These are phyloP conservation scores for Drosophila athabasca DNA, from an alignment of 1,140 invertebrate species.

Conservation along the genomic window DNA sequence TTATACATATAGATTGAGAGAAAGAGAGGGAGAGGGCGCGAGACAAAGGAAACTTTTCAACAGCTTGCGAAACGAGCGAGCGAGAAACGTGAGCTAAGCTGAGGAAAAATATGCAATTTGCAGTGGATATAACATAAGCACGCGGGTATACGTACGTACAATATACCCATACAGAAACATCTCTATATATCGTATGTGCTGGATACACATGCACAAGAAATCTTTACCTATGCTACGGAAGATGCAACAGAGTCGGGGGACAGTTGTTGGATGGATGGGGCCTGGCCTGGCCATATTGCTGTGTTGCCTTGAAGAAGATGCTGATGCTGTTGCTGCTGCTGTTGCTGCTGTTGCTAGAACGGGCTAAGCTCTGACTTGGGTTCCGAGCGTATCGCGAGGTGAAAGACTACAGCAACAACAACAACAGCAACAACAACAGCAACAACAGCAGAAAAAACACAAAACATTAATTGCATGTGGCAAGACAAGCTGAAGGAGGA, in stretches of 20 bases:
- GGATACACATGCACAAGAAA: conserved; percentile 15
- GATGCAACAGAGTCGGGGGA: conserved; percentile 42
- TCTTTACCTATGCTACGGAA: conserved; percentile 47
- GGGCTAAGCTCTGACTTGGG: conserved; percentile 7
- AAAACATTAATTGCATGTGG: conserved; percentile 61
- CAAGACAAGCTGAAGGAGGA: conserved; percentile 38
- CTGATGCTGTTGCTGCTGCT: conserved; percentile 12
- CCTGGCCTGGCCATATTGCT: conserved; percentile 34
- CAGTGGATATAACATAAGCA: conserved; percentile 21
- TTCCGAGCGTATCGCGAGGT: conserved; percentile 20
- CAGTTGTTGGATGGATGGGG: conserved; percentile 24
- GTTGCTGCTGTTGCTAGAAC: conserved; percentile 15
- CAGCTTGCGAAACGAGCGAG: conserved; percentile 61
- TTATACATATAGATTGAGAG: neutral
- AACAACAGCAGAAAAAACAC: conserved; percentile 15
- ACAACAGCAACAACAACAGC: too few relatives aligned
- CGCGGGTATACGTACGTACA: neutral
- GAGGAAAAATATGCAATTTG: conserved; percentile 59
- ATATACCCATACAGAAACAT: conserved; percentile 1
- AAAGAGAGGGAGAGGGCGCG: neutral
- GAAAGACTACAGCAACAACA: conserved; percentile 45
- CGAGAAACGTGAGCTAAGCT: conserved; percentile 64
- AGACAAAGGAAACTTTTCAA: conserved; percentile 66
- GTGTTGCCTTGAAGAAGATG: conserved; percentile 43
- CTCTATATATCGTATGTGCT: too few relatives aligned